A percentile compares a stretch with the other conserved stretches of the same genome.
phyloP scores from a whole-genome alignment of 2,797 vertebrate genomes.

The Calcarius lapponicus region DNA sequence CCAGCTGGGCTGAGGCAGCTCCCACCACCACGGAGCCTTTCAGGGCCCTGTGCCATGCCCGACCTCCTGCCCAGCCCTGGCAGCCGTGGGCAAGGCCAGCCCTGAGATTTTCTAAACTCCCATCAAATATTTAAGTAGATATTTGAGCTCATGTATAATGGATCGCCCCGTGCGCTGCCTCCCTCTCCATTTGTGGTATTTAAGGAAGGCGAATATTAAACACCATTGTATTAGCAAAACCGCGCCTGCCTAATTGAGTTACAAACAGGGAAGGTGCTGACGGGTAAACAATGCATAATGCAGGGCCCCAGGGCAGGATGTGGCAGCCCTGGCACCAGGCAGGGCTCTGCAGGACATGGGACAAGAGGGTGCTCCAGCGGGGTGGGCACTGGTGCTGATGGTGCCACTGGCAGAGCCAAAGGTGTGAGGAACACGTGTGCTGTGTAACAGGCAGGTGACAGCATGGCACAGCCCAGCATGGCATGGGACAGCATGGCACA shows the following conservation, averaged over 20 bases:
- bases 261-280: slow-evolving; percentile 39
- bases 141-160: slow-evolving; percentile 67
- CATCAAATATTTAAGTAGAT: slow-evolving; percentile 61
- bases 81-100: not conserved
- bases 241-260: slow-evolving; percentile 45
- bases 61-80: not conserved
- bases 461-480: not conserved
- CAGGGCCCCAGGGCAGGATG: not conserved
- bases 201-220: slow-evolving; percentile 66
- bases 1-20: not conserved
- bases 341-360: rapidly evolving
- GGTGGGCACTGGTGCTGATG: rapidly evolving
- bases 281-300: slow-evolving; percentile 47
- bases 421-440: not conserved
- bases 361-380: rapidly evolving
- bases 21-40: not conserved
- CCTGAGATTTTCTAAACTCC: slow-evolving; percentile 32
- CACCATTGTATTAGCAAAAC: slow-evolving; percentile 62
- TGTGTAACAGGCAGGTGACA: not conserved
- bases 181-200: slow-evolving; percentile 59
- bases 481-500: not conserved
- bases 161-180: not conserved
- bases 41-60: rapidly evolving
- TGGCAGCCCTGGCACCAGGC: rapidly evolving
- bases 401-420: not conserved